These are phyloP conservation scores for Phrynocephalus versicolor DNA, from an alignment of 2,113 vertebrate species.

Conservation along the genomic window DNA sequence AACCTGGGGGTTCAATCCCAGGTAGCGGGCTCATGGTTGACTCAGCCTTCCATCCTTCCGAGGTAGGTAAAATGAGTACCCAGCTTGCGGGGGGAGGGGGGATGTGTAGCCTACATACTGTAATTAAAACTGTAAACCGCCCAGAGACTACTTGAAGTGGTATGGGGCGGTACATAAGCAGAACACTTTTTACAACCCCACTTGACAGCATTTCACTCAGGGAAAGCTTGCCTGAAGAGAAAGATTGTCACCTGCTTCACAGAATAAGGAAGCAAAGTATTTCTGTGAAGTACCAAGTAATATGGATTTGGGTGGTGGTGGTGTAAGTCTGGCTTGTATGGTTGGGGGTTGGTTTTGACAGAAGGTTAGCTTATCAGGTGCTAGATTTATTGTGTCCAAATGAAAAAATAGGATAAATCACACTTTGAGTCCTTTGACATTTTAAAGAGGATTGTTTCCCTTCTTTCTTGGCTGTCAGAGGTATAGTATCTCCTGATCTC, in stretches of 20 bases:
- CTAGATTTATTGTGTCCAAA: conserved; percentile 44
- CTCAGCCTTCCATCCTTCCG: no score
- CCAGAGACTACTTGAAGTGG: no score
- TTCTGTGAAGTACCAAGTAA: neutral
- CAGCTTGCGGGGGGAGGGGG: no score
- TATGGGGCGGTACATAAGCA: no score
- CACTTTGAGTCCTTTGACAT: conserved; percentile 55
- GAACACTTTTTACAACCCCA: no score
- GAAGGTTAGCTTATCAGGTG: conserved; percentile 46
- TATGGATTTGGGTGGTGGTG: neutral
- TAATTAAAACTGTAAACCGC: no score
- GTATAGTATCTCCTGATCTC: conserved; percentile 22
- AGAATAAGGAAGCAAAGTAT: neutral
- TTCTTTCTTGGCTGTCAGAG: conserved; percentile 42
- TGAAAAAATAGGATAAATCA: conserved; percentile 29
- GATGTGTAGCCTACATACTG: no score
- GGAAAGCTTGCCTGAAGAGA: no score
- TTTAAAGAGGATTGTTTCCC: conserved; percentile 33
- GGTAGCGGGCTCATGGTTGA: no score
- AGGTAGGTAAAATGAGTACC: no score
- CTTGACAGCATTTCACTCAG: no score
- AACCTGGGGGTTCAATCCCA: no score
- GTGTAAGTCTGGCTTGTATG: neutral
- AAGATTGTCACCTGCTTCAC: neutral
- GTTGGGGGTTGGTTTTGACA: conserved; percentile 14